Evolutionary conservation across 2,113 vertebrate species (phyloP), one percentile per base, ranked within the genome.

Genomic region (Otocyon megalotis): DNA sequence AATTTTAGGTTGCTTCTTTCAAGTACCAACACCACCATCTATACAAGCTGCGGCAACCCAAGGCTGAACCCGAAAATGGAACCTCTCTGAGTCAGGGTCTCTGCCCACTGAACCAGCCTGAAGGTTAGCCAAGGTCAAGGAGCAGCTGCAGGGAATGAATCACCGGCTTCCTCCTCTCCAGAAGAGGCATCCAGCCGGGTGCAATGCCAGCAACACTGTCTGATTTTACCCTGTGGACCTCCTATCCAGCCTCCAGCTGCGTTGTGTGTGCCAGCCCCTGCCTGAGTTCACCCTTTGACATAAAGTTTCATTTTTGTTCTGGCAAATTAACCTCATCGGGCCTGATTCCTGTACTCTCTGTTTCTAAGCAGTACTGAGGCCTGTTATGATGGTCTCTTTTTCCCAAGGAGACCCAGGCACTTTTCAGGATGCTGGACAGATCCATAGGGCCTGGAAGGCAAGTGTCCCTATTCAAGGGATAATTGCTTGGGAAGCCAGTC

Each of bases 21-120:
- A 92, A 79, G 81, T 15, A 48, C 72, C 28, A 56, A n/a, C 3
- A 8, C 54, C 48, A 48, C 48, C n/a, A 67, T 53, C 69, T 67
- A n/a, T 37, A 63, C 13, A 67, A 86, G 79, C 85, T 94, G 88
- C 0, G 71, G 58, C 69, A 76, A 65, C 85, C 65, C 0, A 0
- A 93, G 48, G 63, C 60, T 77, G 74, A 82, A 65, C 71, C 79
- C 79, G 19, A 69, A 89, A 90, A 56, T 92, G 76, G 93, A 71
- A 72, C 60, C 30, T 90, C 62, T 96, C 88, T 97, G 97, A 95
- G 89, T 97, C 97, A 97, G 94, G 93, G 96, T 95, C 77, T 88
- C 93, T 96, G 85, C 93, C 95, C 94, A 74, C 71, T 32, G 17
- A 77, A 58, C 72, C 76, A 87, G 74, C 58, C 85, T 90, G 80